Base-by-base conservation (phyloP, 2,888 invertebrate species). In the Drosophila macrospina region DNA sequence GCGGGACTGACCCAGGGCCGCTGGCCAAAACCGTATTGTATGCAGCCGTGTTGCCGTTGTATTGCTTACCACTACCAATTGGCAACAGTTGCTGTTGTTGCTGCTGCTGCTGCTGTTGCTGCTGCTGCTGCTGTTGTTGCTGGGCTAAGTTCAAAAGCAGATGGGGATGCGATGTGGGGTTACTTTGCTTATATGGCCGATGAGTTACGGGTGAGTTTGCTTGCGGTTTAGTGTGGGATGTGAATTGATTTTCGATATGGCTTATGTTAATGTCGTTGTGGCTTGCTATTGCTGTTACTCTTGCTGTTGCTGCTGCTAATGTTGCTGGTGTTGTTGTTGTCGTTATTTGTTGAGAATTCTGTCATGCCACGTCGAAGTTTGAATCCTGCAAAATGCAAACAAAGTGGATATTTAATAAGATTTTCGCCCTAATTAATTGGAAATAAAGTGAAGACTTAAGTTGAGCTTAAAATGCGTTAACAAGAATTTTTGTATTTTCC, bases 361-460 rank as follows among this genome's bases (percentile, higher is more conserved):
- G 92, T 92, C 92, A 92, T 92, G 89, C 92, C 92, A 92, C 92
- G 92, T 90, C 90, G 90, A 89, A 90, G 86, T 90, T 91, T 90
- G 78, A 86, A 81, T 90, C 91, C 92, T 92, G 86, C 63, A 90
- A 85, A 85, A 39, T 7, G 2, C 20, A 20, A 64, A 30, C 64
- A 15, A 71, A 56, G n/a, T 20, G 42, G 13, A 13, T 4, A 57
- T 57, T 24, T 15, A 45, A 16, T 44, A 20, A 45, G 20, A 39
- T 16, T 2, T 28, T 28, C n/a, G 2, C 8, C 20, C 0, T 2
- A 28, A 7, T 28, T 28, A 28, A 28, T 28, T 2, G 1, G 1
- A n/a, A n/a, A n/a, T n/a, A n/a, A n/a, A n/a, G n/a, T n/a, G n/a
- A n/a, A n/a, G n/a, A n/a, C n/a, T n/a, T n/a, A n/a, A n/a, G n/a